Percentiles rank a stretch among this genome's conserved stretches.
These are phyloP conservation scores for Lucifuga dentata DNA, from an alignment of 2,113 vertebrate species.

Conservation along the genomic window DNA sequence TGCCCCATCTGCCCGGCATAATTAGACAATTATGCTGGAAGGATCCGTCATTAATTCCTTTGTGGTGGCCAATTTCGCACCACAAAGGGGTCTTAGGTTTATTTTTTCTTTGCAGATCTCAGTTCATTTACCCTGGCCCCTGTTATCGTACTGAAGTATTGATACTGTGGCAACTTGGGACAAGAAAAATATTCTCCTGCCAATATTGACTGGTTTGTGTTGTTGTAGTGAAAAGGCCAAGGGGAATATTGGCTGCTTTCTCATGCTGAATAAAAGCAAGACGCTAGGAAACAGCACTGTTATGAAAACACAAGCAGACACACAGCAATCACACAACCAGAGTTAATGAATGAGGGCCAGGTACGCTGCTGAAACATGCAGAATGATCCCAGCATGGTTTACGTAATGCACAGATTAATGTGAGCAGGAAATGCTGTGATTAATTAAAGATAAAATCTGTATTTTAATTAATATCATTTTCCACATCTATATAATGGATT, in stretches of 20 bases:
- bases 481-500: not conserved
- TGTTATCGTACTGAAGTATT: slow-evolving; percentile 71
- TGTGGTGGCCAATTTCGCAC: slow-evolving; percentile 79
- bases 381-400: slow-evolving; percentile 27
- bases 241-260: slow-evolving; percentile 71
- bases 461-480: slow-evolving; percentile 4
- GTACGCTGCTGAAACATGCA: slow-evolving; percentile 62
- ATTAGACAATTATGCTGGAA: slow-evolving; percentile 85
- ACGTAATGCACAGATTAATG: slow-evolving; percentile 18
- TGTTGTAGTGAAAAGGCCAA: slow-evolving; percentile 68
- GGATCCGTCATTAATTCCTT: slow-evolving; percentile 83
- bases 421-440: slow-evolving; percentile 7
- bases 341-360: slow-evolving; percentile 52
- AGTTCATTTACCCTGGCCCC: slow-evolving; percentile 59
- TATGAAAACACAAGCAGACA: slow-evolving; percentile 50
- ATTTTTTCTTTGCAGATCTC: slow-evolving; percentile 70
- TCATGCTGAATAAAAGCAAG: slow-evolving; percentile 68
- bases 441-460: slow-evolving; percentile 22
- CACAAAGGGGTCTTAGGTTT: slow-evolving; percentile 77
- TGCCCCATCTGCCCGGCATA: slow-evolving; percentile 83
- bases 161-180: slow-evolving; percentile 68
- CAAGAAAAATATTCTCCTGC: slow-evolving; percentile 65
- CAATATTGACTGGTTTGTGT: slow-evolving; percentile 74
- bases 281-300: slow-evolving; percentile 41
- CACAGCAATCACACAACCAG: slow-evolving; percentile 53